A percentile compares a stretch with the other conserved stretches of the same genome.
Conservation (phyloP, 2,113 vertebrate genomes). For the Corynorhinus townsendii region DNA sequence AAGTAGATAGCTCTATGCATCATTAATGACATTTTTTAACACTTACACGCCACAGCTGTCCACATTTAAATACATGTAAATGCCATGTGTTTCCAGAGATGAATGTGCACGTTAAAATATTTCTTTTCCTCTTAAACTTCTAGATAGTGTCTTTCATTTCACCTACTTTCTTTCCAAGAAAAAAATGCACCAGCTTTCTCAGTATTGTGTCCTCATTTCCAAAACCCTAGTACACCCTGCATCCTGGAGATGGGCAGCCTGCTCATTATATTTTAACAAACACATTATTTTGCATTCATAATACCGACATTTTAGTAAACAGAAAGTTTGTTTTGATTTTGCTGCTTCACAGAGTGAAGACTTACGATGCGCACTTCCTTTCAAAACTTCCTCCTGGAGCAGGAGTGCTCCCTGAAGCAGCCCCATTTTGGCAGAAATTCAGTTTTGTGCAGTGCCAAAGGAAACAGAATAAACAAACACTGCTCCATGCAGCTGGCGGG, state of each 20-base stretch:
- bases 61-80: conserved; percentile 80
- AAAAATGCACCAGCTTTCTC: conserved; percentile 62
- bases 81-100: conserved; percentile 74
- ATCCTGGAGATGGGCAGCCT: conserved; percentile 66
- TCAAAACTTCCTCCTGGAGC: conserved; percentile 80
- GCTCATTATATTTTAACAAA: conserved; percentile 77
- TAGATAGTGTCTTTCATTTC: conserved; percentile 68
- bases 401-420: conserved; percentile 81
- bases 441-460: conserved; percentile 81
- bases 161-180: conserved; percentile 53
- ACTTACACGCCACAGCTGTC: conserved; percentile 81
- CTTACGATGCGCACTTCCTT: conserved; percentile 78
- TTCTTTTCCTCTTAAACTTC: conserved; percentile 76
- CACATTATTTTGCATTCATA: conserved; percentile 76
- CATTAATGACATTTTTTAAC: conserved; percentile 84
- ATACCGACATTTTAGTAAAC: conserved; percentile 78
- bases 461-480: conserved; percentile 86
- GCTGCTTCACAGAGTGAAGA: conserved; percentile 76
- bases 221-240: conserved; percentile 59
- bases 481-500: conserved; percentile 83
- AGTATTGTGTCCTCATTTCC: conserved; percentile 73
- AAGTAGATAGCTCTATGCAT: conserved; percentile 82
- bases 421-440: conserved; percentile 85
- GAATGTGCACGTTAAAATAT: conserved; percentile 78
- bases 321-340: conserved; percentile 81